These are phyloP conservation scores for Hippopotamyrus pictus DNA, from an alignment of 2,797 vertebrate species.

Conservation along the genomic window DNA sequence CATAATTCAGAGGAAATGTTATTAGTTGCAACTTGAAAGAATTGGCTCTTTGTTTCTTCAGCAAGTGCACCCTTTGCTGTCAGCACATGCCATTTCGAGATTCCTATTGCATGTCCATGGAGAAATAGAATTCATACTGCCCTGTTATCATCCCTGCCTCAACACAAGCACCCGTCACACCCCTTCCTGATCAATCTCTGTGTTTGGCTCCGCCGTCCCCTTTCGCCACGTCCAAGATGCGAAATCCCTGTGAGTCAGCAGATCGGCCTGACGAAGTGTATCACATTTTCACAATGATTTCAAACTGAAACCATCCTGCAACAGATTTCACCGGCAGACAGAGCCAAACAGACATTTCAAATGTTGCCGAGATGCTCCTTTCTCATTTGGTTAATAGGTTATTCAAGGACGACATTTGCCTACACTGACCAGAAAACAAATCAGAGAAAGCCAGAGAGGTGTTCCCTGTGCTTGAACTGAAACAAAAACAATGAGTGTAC, in stretches of 20 bases:
- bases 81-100: not conserved
- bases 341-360: not conserved
- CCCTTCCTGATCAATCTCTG: not conserved
- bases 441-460: not conserved
- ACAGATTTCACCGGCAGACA: not conserved
- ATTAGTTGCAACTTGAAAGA: not conserved
- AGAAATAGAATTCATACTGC: not conserved
- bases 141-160: not conserved
- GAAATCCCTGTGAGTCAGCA: not conserved
- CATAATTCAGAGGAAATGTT: not conserved
- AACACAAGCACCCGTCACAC: not conserved
- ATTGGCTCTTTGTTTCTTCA: not conserved
- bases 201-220: not conserved
- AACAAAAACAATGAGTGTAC: not conserved
- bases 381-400: constrained; percentile 22
- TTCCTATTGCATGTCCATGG: not conserved
- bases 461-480: not conserved
- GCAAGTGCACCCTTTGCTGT: not conserved
- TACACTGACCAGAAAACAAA: constrained; percentile 13
- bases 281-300: not conserved
- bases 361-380: not conserved
- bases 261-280: not conserved
- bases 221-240: not conserved
- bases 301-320: not conserved
- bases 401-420: constrained; percentile 25